Evolutionary conservation across 2,797 vertebrate species (phyloP), one percentile per base, ranked within the genome.

Genomic region (Melopsittacus undulatus): DNA sequence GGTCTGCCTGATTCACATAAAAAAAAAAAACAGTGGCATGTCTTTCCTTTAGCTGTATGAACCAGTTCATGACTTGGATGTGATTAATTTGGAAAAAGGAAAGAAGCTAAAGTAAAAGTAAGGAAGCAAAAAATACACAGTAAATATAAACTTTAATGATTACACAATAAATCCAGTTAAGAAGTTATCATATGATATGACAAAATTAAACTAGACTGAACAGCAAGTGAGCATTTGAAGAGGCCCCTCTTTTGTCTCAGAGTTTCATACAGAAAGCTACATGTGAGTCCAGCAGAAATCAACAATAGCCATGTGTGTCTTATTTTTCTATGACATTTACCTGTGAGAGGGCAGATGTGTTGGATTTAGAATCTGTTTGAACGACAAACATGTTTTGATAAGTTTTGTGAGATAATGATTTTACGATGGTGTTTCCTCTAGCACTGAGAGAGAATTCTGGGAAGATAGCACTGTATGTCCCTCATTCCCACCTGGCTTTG

Each of bases 121-220:
- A 51, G 83, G 43, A 74, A 88, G 46, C 29, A 87, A 67, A 92
- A 84, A 70, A 29, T 66, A 56, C 14, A 18, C 23, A 18, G 42
- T 78, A 79, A 23, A 76, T 0, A 2, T 67, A 76, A 90, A 90
- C 29, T 83, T 30, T 76, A 84, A 79, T 45, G 54, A 79, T 89
- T 95, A 70, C 43, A 61, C 46, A 89, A 82, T 70, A 90, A 90
- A 94, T 87, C 67, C 59, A 54, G 40, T 82, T 90, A 89, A 80
- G 59, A 90, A 43, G 57, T 64, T 17, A 56, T 90, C 29, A 36
- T 83, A 63, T 46, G 46, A 75, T 36, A 67, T 24, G 40, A 85
- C 11, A 87, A 89, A 93, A 73, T 51, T 83, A 84, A 92, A 70
- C 27, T 36, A 62, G 59, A 11, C 19, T 91, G 18, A 74, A 67